These are phyloP conservation scores for Ciconia boyciana DNA, from an alignment of 2,113 vertebrate species.

Conservation along the genomic window DNA sequence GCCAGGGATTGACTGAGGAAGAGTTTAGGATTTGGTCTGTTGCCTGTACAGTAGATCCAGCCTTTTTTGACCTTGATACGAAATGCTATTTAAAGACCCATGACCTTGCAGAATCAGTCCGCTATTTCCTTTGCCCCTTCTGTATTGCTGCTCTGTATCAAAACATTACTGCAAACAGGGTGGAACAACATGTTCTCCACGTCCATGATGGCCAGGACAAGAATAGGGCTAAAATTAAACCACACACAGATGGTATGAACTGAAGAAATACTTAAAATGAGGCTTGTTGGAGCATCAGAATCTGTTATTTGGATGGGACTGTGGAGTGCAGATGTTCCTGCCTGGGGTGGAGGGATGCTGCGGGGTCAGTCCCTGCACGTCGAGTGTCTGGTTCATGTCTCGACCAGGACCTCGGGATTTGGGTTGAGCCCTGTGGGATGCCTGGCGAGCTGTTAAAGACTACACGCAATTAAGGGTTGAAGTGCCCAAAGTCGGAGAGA, in stretches of 20 bases:
- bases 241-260: not conserved
- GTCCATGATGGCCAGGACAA: not conserved
- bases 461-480: not conserved
- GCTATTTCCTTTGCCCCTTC: not conserved
- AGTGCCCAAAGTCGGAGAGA: not conserved
- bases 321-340: constrained; percentile 13
- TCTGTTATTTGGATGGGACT: not conserved
- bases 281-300: not conserved
- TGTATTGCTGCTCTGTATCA: not conserved
- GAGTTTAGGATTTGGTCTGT: not conserved
- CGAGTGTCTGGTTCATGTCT: not conserved
- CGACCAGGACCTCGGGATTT: not conserved
- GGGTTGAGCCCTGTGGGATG: not conserved
- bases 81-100: not conserved
- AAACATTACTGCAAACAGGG: not conserved
- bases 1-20: not conserved
- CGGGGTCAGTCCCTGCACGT: not conserved
- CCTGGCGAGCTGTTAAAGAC: not conserved
- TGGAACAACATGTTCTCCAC: not conserved
- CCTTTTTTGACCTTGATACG: not conserved
- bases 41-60: not conserved
- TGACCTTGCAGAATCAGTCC: not conserved
- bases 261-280: not conserved
- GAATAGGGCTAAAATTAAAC: constrained; percentile 35
- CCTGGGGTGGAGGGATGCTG: not conserved